A percentile compares a stretch with the other conserved stretches of the same genome.
phyloP scores from a whole-genome alignment of 2,113 vertebrate species.

The Dipodomys spectabilis region DNA sequence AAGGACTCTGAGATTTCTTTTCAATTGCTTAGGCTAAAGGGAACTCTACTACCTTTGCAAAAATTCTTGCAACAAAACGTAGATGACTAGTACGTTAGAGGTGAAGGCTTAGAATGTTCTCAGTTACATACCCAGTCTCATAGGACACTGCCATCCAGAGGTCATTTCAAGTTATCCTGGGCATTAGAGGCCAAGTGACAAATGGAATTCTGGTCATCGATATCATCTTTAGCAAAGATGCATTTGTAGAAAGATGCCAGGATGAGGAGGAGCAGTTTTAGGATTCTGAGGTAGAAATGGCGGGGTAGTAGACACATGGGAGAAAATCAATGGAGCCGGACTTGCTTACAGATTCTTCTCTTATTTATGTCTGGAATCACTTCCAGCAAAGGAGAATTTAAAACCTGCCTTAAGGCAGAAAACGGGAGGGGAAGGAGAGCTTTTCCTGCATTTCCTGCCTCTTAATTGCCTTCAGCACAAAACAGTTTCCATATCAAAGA shows the following conservation, averaged over 20 bases:
- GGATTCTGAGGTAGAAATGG: neutral
- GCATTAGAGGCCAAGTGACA: neutral
- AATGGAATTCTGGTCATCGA: neutral
- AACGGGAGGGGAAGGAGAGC: neutral
- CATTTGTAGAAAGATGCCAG: neutral
- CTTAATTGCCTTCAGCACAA: neutral
- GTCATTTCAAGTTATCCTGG: neutral
- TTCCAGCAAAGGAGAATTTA: neutral
- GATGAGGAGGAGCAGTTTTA: neutral
- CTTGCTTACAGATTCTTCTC: neutral
- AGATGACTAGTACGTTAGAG: neutral
- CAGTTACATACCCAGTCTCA: neutral
- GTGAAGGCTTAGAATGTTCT: neutral
- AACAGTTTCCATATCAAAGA: neutral
- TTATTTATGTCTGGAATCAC: neutral
- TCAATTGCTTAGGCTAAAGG: neutral
- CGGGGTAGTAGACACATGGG: no score
- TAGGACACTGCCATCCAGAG: no score
- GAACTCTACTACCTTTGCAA: neutral
- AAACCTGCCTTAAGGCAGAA: neutral
- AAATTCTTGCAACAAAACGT: neutral
- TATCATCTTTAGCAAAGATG: neutral
- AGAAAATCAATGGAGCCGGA: neutral
- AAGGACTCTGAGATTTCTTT: neutral
- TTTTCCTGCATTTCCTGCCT: neutral